Percentiles rank a stretch among this genome's conserved stretches.
phyloP scores from a whole-genome alignment of 2,797 vertebrate species.

The Alcedo quadribrachys region DNA sequence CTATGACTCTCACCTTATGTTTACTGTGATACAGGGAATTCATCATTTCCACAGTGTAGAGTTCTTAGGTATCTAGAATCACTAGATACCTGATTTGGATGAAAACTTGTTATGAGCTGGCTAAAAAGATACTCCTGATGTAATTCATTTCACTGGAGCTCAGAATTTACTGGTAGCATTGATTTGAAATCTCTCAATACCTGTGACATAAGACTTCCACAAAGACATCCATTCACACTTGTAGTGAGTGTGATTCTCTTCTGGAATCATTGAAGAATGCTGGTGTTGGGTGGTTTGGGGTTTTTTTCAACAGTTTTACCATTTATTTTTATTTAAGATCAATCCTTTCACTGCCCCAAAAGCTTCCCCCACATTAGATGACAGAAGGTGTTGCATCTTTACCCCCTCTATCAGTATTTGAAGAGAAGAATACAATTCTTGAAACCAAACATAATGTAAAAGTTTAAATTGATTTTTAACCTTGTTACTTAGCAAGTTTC shows the following conservation, averaged over 20 bases:
- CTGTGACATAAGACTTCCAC: not conserved
- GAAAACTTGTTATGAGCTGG: not conserved
- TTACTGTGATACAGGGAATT: not conserved
- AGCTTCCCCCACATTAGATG: not conserved
- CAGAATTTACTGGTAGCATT: not conserved
- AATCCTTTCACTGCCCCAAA: not conserved
- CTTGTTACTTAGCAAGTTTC: not conserved
- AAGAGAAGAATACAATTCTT: not conserved
- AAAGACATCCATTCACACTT: not conserved
- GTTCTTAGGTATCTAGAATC: too few relatives aligned
- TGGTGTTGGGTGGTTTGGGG: fast-evolving
- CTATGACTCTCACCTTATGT: not conserved
- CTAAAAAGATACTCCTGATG: not conserved
- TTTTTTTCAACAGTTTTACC: not conserved
- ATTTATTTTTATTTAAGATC: not conserved
- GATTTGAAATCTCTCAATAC: not conserved
- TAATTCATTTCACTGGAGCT: not conserved
- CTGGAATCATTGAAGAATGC: not conserved
- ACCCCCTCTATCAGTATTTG: not conserved
- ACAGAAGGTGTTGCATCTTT: not conserved
- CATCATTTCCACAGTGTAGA: not conserved
- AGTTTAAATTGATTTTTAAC: not conserved
- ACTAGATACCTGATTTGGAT: not conserved
- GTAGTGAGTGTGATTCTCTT: not conserved
- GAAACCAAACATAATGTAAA: not conserved